Evolutionary conservation across 1,140 invertebrate genomes (phyloP), one percentile per base, ranked within the genome.

Genomic region (Drosophila watanabei): DNA sequence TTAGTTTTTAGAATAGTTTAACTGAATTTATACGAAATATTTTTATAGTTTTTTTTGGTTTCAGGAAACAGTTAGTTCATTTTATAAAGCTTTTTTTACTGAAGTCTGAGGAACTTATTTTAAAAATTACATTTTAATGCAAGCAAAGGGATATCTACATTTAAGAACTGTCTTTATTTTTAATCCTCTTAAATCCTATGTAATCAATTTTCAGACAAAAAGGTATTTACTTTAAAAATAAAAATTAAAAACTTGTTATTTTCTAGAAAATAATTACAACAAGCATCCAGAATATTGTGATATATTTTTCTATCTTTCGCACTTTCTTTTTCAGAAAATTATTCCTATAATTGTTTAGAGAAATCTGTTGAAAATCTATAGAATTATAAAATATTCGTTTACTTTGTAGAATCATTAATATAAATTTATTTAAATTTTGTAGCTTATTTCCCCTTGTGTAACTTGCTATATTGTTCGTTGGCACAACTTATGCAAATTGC

Each of bases 401-500:
- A 33, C 18, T 33, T 33, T 6, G 6, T 14, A 35, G 6, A 18
- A 35, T 35, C 11, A 1, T 8, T 54, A 5, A 20, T 4, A 5
- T 16, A 24, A 7, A 35, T 33, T 4, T 18, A 2, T 59, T 14
- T 18, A 14, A 1, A 6, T 11, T 51, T 14, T 5, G 2, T 14
- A 18, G 24, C 13, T 32, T 5, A 56, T 61, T 71, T 37, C 13
- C 28, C 20, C 4, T 18, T 2, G 64, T 68, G 59, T 41, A 62
- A 9, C 4, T 13, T 39, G 18, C 35, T 71, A 48, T 57, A 51
- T 69, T 73, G 52, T 51, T 73, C 57, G 49, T 46, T 66, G 58
- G 64, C 75, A 61, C 75, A 82, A 82, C 80, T 82, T 82, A 82
- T 82, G 80, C 80, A 82, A 82, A 82, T 82, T 69, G 51, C 30